Evolutionary conservation across 2,888 invertebrate species (phyloP).

Genomic region (Pedicia rivosa): DNA sequence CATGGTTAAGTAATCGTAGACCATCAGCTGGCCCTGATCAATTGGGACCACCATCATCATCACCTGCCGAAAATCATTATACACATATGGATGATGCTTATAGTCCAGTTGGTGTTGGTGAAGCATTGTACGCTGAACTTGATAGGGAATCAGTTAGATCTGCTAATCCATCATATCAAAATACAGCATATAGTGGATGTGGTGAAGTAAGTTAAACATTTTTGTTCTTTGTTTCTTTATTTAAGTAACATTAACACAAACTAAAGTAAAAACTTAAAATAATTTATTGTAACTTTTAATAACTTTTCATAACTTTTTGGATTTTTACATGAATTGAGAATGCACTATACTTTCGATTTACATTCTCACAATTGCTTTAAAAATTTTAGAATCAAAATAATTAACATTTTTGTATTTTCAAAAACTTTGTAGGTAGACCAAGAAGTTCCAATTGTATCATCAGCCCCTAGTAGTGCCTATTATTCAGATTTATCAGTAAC

Average conservation of each 20-base stretch:
- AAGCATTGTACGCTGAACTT: slow-evolving; percentile 53
- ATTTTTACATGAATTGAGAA: too few relatives aligned
- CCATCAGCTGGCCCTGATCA: slow-evolving; percentile 32
- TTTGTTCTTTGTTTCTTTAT: too few relatives aligned
- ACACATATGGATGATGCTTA: slow-evolving; percentile 52
- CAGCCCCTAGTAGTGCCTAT: slow-evolving; percentile 58
- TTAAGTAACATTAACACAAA: too few relatives aligned
- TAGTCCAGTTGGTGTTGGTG: slow-evolving; percentile 38
- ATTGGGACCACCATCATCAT: slow-evolving; percentile 34
- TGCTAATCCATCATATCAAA: slow-evolving; percentile 48
- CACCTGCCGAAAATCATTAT: slow-evolving; percentile 50
- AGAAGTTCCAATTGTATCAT: slow-evolving; percentile 36
- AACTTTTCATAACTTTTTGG: too few relatives aligned
- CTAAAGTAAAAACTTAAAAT: too few relatives aligned
- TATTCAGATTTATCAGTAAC: slow-evolving; percentile 50
- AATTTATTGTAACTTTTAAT: too few relatives aligned
- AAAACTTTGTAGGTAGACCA: slow-evolving; percentile 30
- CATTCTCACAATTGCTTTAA: too few relatives aligned
- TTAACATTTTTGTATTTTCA: too few relatives aligned
- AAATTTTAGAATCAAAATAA: too few relatives aligned
- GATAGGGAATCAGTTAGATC: slow-evolving; percentile 39
- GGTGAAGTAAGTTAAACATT: slow-evolving; percentile 30
- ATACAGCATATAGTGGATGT: slow-evolving; percentile 45
- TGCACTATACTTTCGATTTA: too few relatives aligned
- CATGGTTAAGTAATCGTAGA: slow-evolving; percentile 27